Conservation (phyloP, 2,888 invertebrate genomes). For the Cyclophora albipunctata region DNA sequence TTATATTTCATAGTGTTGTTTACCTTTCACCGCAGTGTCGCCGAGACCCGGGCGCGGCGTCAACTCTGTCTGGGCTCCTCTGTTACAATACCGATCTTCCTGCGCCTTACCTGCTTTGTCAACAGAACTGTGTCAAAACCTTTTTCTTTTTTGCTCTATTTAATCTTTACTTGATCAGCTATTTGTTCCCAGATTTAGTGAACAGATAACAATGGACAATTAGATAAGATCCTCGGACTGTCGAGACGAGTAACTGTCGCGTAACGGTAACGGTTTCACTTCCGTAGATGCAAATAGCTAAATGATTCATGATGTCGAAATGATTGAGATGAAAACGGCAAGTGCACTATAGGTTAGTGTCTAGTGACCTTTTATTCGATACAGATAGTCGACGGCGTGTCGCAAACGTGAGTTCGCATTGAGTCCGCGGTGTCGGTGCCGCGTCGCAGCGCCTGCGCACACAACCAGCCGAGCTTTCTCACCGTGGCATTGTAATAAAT, state of each 20-base stretch:
- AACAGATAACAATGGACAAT: constrained; percentile 2
- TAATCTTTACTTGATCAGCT: constrained; percentile 26
- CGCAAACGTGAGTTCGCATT: constrained; percentile 49
- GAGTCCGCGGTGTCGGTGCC: constrained; percentile 17
- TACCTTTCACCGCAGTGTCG: constrained; percentile 40
- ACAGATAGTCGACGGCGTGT: constrained; percentile 34
- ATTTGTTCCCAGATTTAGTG: constrained; percentile 7
- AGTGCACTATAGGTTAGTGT: constrained; percentile 21
- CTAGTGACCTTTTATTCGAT: constrained; percentile 22
- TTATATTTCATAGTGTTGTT: constrained; percentile 48
- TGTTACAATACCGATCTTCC: constrained; percentile 35
- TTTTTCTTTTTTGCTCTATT: constrained; percentile 28
- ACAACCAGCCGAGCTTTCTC: constrained; percentile 46
- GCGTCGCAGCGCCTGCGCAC: constrained; percentile 26
- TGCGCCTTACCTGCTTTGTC: constrained; percentile 38
- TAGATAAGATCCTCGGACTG: constrained; percentile 3
- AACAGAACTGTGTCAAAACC: constrained; percentile 41
- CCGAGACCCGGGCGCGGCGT: constrained; percentile 7
- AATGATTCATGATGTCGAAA: constrained; percentile 23
- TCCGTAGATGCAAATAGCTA: constrained; percentile 9
- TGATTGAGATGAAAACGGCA: constrained; percentile 24
- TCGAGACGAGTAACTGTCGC: background rate
- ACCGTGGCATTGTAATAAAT: constrained; percentile 55
- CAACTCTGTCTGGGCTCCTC: constrained; percentile 23
- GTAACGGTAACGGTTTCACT: constrained; percentile 8